These are phyloP conservation scores for Heliocidaris erythrogramma DNA, from an alignment of 35 echinoderm and acorn worm species.

Conservation along the genomic window DNA sequence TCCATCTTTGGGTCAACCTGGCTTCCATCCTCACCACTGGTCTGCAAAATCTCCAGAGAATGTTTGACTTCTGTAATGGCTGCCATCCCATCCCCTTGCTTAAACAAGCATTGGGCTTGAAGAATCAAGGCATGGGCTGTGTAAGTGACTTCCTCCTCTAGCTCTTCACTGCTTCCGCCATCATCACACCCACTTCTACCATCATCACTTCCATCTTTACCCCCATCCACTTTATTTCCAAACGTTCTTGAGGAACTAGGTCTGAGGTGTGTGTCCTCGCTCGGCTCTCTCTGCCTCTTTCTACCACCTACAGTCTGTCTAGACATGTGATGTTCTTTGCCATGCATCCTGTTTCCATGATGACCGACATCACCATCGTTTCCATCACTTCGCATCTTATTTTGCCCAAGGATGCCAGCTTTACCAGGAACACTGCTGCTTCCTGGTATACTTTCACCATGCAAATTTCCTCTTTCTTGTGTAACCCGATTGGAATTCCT, in stretches of 20 bases:
- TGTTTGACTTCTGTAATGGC: background rate
- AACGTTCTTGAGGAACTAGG: background rate
- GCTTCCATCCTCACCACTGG: background rate
- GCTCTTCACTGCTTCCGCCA: background rate
- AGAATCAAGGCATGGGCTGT: constrained; percentile 1
- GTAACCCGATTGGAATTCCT: background rate
- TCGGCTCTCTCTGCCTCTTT: background rate
- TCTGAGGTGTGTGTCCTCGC: background rate
- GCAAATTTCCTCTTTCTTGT: background rate
- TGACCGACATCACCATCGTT: background rate
- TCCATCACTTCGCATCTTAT: too few species aligned
- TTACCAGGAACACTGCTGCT: background rate
- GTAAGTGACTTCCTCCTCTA: background rate
- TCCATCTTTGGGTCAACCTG: background rate
- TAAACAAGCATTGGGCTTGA: background rate
- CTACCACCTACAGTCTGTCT: background rate
- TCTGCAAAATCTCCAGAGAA: constrained; percentile 13
- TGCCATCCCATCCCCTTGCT: background rate
- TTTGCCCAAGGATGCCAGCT: background rate
- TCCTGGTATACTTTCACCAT: background rate
- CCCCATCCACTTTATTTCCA: background rate
- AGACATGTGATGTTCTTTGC: background rate
- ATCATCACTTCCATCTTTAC: background rate
- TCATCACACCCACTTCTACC: background rate
- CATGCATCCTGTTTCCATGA: background rate